Conservation (phyloP, 2,888 invertebrate genomes). For the Ormyrus nitidulus region DNA sequence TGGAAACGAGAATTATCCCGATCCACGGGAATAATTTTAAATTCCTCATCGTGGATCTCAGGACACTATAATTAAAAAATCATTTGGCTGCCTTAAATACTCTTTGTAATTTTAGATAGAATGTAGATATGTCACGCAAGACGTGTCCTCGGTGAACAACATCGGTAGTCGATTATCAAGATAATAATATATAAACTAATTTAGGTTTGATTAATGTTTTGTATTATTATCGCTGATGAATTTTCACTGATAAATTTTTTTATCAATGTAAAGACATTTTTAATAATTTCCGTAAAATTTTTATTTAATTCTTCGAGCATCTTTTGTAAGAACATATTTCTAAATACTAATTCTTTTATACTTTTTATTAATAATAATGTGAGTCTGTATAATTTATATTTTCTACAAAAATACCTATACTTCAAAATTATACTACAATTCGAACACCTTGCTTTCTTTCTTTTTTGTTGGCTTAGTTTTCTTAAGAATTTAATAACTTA, state of each 20-base stretch:
- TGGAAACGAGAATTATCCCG: conserved; percentile 31
- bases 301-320: neutral
- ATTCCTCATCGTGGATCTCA: conserved; percentile 43
- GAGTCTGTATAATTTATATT: too few relatives aligned
- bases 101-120: conserved; percentile 41
- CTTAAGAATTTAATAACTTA: too few relatives aligned
- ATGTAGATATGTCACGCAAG: conserved; percentile 51
- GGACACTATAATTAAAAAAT: conserved; percentile 22
- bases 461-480: too few relatives aligned
- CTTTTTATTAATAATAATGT: too few relatives aligned
- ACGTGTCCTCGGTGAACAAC: conserved; percentile 41
- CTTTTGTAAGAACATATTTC: too few relatives aligned
- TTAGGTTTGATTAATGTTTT: conserved; percentile 27
- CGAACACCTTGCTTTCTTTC: too few relatives aligned
- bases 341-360: too few relatives aligned
- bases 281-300: conserved; percentile 39
- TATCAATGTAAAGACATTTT: conserved; percentile 24
- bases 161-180: conserved; percentile 30
- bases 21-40: conserved; percentile 37
- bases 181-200: conserved; percentile 45
- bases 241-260: conserved; percentile 9
- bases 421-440: too few relatives aligned
- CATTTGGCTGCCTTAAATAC: conserved; percentile 40
- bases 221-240: conserved; percentile 10
- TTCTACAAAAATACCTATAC: too few relatives aligned